Conservation (phyloP, 1,140 invertebrate species). For the Drosophila melanica region DNA sequence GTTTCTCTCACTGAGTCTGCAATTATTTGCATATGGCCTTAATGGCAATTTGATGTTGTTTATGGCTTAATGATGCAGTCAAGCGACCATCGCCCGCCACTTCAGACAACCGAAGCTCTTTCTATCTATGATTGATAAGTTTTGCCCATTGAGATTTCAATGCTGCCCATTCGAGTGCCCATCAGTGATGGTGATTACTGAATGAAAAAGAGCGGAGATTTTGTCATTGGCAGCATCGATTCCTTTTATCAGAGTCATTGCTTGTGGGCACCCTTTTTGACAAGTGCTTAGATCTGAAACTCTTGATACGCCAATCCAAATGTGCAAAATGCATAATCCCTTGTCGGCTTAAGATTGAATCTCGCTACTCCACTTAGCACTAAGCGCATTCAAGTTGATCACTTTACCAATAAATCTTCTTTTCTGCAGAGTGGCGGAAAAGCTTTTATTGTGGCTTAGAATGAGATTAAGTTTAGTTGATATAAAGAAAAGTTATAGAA, state of each 20-base stretch:
- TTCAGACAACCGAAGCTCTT: constrained; percentile 21
- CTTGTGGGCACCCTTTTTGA: constrained; percentile 26
- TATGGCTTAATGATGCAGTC: constrained; percentile 76
- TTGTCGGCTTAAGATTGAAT: constrained; percentile 51
- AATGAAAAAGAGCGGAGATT: constrained; percentile 19
- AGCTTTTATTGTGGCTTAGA: no score
- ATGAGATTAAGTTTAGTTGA: no score
- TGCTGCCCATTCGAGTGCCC: constrained; percentile 2
- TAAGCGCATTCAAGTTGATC: constrained; percentile 31
- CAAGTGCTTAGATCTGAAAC: constrained; percentile 56
- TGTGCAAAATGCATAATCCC: constrained; percentile 67
- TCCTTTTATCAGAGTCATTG: constrained; percentile 9
- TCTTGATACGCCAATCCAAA: constrained; percentile 63
- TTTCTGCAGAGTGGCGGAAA: not conserved
- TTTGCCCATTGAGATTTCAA: constrained; percentile 59
- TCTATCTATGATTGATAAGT: constrained; percentile 72
- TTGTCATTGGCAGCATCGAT: not conserved
- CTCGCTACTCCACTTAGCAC: constrained; percentile 47
- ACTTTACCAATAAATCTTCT: constrained; percentile 30
- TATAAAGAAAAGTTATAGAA: no score
- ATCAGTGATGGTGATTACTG: constrained; percentile 21
- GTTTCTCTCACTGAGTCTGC: constrained; percentile 59
- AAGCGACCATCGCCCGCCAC: constrained; percentile 48
- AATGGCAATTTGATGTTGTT: constrained; percentile 81
- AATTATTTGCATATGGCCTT: constrained; percentile 80